These are phyloP conservation scores for Cheilosia urbana DNA, from an alignment of 2,888 invertebrate species.

Conservation along the genomic window DNA sequence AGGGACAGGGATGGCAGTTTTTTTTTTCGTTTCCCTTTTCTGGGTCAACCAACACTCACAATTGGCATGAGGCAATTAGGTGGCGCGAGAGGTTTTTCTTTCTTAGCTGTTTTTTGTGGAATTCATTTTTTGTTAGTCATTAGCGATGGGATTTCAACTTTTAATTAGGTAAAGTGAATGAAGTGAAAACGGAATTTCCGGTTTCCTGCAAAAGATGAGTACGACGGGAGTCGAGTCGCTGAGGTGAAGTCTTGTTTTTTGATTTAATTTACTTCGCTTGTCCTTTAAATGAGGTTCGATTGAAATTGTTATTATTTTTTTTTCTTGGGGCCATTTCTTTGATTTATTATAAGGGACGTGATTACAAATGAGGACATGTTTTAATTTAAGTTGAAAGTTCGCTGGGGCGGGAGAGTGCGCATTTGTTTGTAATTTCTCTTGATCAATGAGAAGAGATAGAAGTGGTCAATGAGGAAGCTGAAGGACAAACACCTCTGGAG, in stretches of 20 bases:
- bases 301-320: conserved; percentile 22
- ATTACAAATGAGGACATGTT: not conserved
- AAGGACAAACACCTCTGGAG: too few relatives aligned
- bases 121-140: conserved; percentile 41
- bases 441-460: too few relatives aligned
- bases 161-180: conserved; percentile 69
- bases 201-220: conserved; percentile 37
- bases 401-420: too few relatives aligned
- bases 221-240: not conserved
- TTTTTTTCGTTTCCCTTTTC: not conserved
- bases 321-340: not conserved
- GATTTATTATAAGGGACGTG: conserved; percentile 35
- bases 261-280: conserved; percentile 53
- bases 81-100: conserved; percentile 23
- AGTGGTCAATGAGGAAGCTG: too few relatives aligned
- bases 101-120: not conserved
- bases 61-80: conserved; percentile 51
- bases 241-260: conserved; percentile 5
- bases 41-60: conserved; percentile 49
- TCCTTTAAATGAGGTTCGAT: conserved; percentile 57
- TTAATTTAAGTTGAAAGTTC: too few relatives aligned
- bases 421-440: too few relatives aligned
- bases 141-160: conserved; percentile 56
- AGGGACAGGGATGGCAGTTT: too few relatives aligned
- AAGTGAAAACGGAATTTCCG: conserved; percentile 65